Evolutionary conservation across 35 echinoderm and acorn worm species (phyloP), one percentile per base, ranked within the genome.

Genomic region (Holothuria glaberrima): DNA sequence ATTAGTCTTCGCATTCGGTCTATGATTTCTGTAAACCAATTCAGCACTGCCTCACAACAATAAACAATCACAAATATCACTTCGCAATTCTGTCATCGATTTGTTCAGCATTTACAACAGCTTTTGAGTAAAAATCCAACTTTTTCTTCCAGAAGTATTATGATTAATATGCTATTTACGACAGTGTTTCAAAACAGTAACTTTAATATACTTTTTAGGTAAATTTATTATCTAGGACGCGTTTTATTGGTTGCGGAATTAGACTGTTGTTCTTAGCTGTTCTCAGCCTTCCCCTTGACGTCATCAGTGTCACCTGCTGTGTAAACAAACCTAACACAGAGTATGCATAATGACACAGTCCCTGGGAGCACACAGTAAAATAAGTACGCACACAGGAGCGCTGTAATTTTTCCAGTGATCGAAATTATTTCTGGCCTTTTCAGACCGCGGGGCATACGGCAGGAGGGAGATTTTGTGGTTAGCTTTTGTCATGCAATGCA

Each of bases 251-350:
- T 71, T 67, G 85, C 66, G 85, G 65, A 71, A 24, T 50, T 87
- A 87, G 85, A 87, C 85, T 87, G 85, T 87, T 87, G 85, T 87
- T 87, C 85, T 87, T 87, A 87, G 85, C 66, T 69, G 85, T 87
- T 46, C 60, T 87, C 85, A 67, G 85, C 61, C 66, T 87, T 87
- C 85, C 85, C 50, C 66, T 87, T 87, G 85, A 87, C 85, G 85
- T 87, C 85, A 87, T 34, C 34, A 30, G 36, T 71, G 85, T 87
- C 85, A 87, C 85, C 85, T 87, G 85, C 85, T 87, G 85, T 87
- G 85, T 87, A 87, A 87, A 87, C 85, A 87, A 87, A 87, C 85
- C 85, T 6, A 69, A 69, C 66, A 71, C 62, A 71, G 66, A 69
- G 66, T 52, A 87, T 32, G 85, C 85, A 87, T 87, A 87, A 71